Evolutionary conservation across 2,888 invertebrate genomes (phyloP).

Genomic region (Yponomeuta sedellus): DNA sequence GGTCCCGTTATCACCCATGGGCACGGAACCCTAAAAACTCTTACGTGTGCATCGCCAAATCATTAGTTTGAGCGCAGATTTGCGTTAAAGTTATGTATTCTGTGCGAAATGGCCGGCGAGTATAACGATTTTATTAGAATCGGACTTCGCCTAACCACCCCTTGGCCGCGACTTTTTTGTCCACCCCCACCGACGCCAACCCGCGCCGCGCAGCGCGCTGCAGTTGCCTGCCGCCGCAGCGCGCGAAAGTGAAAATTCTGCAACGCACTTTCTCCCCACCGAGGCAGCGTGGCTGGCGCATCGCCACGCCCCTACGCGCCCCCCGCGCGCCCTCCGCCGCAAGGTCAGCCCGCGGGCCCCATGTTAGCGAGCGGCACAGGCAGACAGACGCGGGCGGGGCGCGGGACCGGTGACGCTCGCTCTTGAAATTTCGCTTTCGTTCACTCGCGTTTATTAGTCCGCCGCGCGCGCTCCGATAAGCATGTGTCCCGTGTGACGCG

Average conservation of each 20-base stretch:
- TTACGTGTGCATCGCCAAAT: no score
- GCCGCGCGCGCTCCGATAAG: slow-evolving; percentile 76
- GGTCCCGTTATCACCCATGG: no score
- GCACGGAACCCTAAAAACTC: no score
- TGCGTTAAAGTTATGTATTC: no score
- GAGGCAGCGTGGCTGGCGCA: slow-evolving; percentile 33
- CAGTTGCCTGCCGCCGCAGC: neutral
- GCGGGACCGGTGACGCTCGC: slow-evolving; percentile 63
- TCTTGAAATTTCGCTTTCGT: slow-evolving; percentile 85
- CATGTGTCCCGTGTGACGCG: slow-evolving; percentile 77
- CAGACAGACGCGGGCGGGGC: slow-evolving; percentile 37
- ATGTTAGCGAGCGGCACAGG: slow-evolving; percentile 39
- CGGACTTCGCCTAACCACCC: no score
- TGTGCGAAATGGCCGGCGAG: no score
- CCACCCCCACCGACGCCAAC: neutral
- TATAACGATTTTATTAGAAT: no score
- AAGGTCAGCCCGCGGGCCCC: slow-evolving; percentile 59
- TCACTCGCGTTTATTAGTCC: slow-evolving; percentile 76
- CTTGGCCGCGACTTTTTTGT: neutral
- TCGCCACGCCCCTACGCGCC: slow-evolving; percentile 44
- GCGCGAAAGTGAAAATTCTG: slow-evolving; percentile 71
- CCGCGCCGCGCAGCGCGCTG: neutral
- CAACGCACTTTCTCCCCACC: slow-evolving; percentile 74
- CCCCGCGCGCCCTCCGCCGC: slow-evolving; percentile 41
- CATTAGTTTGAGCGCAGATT: no score